Evolutionary conservation across 1,140 invertebrate species (phyloP).

Genomic region (Fopius arisanus): DNA sequence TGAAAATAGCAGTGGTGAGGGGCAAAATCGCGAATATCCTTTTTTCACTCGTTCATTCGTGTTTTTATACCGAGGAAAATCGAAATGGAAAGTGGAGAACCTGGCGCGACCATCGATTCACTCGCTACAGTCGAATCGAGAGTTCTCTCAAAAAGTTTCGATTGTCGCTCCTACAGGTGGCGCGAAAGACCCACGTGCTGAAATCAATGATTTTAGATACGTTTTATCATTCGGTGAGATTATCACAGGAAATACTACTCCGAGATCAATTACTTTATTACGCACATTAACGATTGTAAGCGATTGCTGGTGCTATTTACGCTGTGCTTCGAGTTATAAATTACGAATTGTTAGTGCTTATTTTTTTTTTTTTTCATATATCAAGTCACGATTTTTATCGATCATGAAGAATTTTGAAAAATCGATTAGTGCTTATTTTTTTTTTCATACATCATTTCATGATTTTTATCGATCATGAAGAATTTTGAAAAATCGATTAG

Average conservation of each 20-base stretch:
- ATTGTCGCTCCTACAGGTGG: constrained; percentile 36
- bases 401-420: no score
- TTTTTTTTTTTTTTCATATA: no score
- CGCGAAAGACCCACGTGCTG: constrained; percentile 28
- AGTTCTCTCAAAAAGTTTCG: constrained; percentile 28
- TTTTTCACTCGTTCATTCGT: background rate
- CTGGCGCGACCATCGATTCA: constrained; percentile 11
- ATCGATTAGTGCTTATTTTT: no score
- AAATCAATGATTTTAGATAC: background rate
- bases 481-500: no score
- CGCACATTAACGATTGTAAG: background rate
- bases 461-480: no score
- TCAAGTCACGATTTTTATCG: no score
- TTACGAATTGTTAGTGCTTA: no score
- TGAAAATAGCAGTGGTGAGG: background rate
- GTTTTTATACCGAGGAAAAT: background rate
- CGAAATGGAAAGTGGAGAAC: constrained; percentile 12
- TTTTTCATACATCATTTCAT: no score
- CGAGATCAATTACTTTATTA: background rate
- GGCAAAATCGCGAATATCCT: background rate
- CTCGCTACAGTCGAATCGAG: constrained; percentile 28
- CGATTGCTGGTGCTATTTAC: no score
- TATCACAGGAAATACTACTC: background rate
- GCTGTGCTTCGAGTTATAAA: no score
- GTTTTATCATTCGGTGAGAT: background rate